Percentiles rank a stretch among this genome's conserved stretches.
Evolutionary conservation across 2,888 invertebrate genomes (phyloP).

Genomic region (Diaprepes abbreviatus): DNA sequence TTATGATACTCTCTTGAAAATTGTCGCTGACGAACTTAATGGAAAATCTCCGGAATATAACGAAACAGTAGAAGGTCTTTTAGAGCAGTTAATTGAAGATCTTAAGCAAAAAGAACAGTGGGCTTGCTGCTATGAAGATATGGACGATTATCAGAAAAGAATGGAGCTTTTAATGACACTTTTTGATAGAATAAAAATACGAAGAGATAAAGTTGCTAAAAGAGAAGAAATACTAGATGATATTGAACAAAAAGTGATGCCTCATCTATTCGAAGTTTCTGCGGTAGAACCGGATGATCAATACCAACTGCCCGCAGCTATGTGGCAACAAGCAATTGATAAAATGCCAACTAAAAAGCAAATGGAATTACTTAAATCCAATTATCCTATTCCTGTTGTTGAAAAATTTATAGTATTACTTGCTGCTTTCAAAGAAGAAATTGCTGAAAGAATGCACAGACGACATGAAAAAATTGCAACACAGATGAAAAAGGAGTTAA

Average conservation of each 20-base stretch:
- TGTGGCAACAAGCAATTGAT: slow-evolving; percentile 67
- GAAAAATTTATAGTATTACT: slow-evolving; percentile 63
- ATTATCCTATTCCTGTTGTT: slow-evolving; percentile 61
- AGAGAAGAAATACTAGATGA: slow-evolving; percentile 64
- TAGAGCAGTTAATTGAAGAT: slow-evolving; percentile 63
- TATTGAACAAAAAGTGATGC: slow-evolving; percentile 60
- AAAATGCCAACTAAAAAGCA: slow-evolving; percentile 61
- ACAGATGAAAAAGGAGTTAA: slow-evolving; percentile 65
- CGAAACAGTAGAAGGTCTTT: slow-evolving; percentile 61
- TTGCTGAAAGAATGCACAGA: slow-evolving; percentile 63
- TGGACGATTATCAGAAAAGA: slow-evolving; percentile 58
- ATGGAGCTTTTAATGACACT: slow-evolving; percentile 61
- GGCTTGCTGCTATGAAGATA: slow-evolving; percentile 54
- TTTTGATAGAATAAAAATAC: slow-evolving; percentile 59
- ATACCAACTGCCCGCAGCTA: slow-evolving; percentile 61
- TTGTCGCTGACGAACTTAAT: slow-evolving; percentile 67
- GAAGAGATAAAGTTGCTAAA: slow-evolving; percentile 57
- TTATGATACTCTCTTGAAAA: slow-evolving; percentile 65
- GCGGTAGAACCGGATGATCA: slow-evolving; percentile 58
- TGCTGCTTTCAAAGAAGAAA: slow-evolving; percentile 63
- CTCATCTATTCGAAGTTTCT: slow-evolving; percentile 59
- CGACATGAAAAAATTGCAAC: slow-evolving; percentile 64
- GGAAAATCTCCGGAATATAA: slow-evolving; percentile 59
- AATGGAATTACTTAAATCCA: slow-evolving; percentile 57
- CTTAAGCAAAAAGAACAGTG: slow-evolving; percentile 60